Evolutionary conservation across 2,797 vertebrate genomes (phyloP).

Genomic region (Trachops cirrhosus): DNA sequence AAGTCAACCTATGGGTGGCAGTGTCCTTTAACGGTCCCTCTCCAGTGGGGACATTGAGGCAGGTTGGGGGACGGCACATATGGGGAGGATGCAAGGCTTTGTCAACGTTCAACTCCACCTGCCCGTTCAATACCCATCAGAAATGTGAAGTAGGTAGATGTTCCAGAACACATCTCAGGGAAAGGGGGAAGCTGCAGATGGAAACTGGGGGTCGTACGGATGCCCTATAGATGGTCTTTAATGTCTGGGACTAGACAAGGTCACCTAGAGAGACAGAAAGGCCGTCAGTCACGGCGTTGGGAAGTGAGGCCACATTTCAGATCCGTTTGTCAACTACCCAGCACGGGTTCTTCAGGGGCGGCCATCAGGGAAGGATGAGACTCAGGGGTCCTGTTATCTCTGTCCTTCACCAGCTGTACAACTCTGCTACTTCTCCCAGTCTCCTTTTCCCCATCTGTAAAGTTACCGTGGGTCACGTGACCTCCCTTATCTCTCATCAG

Average conservation of each 20-base stretch:
- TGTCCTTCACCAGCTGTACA: too few relatives aligned
- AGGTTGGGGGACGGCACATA: neutral
- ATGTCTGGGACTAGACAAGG: neutral
- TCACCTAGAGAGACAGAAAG: neutral
- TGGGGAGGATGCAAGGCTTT: neutral
- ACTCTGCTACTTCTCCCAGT: neutral
- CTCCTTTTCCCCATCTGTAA: neutral
- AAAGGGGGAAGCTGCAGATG: neutral
- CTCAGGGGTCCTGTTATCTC: neutral
- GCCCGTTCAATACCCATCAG: neutral
- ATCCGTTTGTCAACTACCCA: neutral
- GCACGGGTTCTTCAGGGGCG: rapidly evolving
- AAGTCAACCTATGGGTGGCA: neutral
- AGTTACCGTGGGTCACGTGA: neutral
- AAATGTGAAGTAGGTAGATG: too few relatives aligned
- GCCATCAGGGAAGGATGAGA: neutral
- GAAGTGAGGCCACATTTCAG: neutral
- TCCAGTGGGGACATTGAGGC: neutral
- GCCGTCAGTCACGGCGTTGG: neutral
- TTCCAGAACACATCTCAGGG: neutral
- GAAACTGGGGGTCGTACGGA: neutral
- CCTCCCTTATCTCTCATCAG: neutral
- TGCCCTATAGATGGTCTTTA: too few relatives aligned
- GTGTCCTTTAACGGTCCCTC: neutral
- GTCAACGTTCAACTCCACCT: rapidly evolving